Base-by-base conservation (phyloP, 2,888 invertebrate genomes). In the Polietes domitor region DNA sequence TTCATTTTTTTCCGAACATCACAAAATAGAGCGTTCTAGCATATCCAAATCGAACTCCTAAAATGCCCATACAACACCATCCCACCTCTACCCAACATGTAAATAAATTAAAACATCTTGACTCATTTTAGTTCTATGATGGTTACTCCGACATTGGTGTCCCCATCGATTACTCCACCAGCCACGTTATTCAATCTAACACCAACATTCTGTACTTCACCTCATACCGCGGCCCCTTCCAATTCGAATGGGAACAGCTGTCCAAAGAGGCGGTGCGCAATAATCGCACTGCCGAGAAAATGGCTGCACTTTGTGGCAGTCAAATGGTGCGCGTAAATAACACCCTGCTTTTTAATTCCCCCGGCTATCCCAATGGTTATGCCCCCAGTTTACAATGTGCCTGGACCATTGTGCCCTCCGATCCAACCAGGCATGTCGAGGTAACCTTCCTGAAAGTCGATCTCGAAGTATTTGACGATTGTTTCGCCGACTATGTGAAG, bases 301-400 rank as follows among this genome's bases (percentile, higher is more conserved):
- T 86, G 50, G 37, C 86, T 0, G 87, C 87, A 0, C 58, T 82
- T 1, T 91, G 91, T 53, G 89, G 89, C 15, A 78, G 85, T 0
- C 88, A 89, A 70, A 83, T 88, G 0, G 84, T 93, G 5, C 77
- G 90, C n/a, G 85, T 91, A 5, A 82, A 88, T 4, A 63, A 73
- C n/a, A 32, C 86, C 9, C 77, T 88, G 5, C 87, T 85, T 3
- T 90, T 97, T 12, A 92, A 89, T 0, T 97, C 97, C 4, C 97
- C 98, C 0, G 96, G 96, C 71, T 98, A 94, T 92, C 97, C 97
- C 0, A 15, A 93, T 68, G 94, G 94, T 0, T 98, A 98, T 89
- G 93, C 87, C 0, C 79, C 91, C 17, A 92, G 94, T 88, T 90
- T 96, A 53, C 92, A 94, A 68, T 98, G 98, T 89, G 93, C 93